Conservation (phyloP, 1,140 invertebrate genomes). For the Hirudo medicinalis region DNA sequence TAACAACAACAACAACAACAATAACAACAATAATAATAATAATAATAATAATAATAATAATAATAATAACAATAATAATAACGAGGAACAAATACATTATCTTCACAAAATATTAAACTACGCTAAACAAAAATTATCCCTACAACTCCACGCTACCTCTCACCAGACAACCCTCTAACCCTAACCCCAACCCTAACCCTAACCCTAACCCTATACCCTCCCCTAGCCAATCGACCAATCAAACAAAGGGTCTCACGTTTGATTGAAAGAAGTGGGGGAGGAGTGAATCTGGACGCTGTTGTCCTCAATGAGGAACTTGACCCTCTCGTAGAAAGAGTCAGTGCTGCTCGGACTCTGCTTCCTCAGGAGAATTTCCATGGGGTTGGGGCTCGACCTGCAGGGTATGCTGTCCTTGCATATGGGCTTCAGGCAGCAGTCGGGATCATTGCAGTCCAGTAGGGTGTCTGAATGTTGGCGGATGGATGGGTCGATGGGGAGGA, state of each 20-base stretch:
- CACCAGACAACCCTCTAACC: too few relatives aligned
- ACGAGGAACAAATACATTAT: too few relatives aligned
- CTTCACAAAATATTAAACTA: too few relatives aligned
- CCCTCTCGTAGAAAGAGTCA: constrained; percentile 91
- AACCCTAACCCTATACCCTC: too few relatives aligned
- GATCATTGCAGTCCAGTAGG: constrained; percentile 87
- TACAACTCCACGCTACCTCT: too few relatives aligned
- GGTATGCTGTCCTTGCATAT: constrained; percentile 69
- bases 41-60: too few relatives aligned
- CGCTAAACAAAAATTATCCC: too few relatives aligned
- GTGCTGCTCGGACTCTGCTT: constrained; percentile 89
- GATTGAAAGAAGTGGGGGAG: constrained; percentile 81
- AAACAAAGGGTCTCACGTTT: constrained; percentile 56
- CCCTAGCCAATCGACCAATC: neutral
- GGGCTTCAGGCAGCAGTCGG: constrained; percentile 71
- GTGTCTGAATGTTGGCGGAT: constrained; percentile 61
- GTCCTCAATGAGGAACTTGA: constrained; percentile 94
- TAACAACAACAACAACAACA: too few relatives aligned
- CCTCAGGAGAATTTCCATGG: constrained; percentile 71
- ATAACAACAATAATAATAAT: too few relatives aligned
- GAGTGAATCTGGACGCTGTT: constrained; percentile 93
- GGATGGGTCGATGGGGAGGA: neutral
- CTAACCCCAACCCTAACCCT: neutral
- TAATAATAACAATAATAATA: too few relatives aligned
- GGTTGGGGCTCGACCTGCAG: constrained; percentile 78